Conservation (phyloP, 2,113 vertebrate genomes). For the Pseudolaguvia tuberculata region DNA sequence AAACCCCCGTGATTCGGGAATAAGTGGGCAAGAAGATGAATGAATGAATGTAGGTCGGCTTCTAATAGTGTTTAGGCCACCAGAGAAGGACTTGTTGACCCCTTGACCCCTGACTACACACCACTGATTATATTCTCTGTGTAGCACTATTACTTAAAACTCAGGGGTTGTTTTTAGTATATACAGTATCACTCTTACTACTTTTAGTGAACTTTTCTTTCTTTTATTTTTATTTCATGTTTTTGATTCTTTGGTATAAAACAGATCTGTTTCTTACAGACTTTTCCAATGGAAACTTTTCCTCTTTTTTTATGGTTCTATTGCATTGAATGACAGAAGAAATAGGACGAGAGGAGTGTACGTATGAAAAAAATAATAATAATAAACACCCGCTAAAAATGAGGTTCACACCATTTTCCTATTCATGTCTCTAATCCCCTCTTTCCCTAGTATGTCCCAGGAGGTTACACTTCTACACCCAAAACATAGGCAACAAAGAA, state of each 20-base stretch:
- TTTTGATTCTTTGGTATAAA: background rate
- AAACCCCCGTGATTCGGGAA: too few species aligned
- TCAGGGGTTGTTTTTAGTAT: background rate
- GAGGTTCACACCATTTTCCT: slow-evolving; percentile 32
- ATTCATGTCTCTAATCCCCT: slow-evolving; percentile 27
- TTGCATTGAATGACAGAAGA: slow-evolving; percentile 20
- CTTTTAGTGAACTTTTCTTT: background rate
- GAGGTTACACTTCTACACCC: slow-evolving; percentile 52
- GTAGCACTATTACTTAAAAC: background rate
- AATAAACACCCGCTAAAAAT: slow-evolving; percentile 30
- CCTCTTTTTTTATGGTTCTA: background rate
- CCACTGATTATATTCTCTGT: background rate
- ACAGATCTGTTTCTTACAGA: slow-evolving; percentile 32
- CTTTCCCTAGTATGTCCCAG: slow-evolving; percentile 39
- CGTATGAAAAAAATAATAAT: slow-evolving; percentile 1
- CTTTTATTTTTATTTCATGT: too few species aligned
- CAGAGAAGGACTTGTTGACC: too few species aligned
- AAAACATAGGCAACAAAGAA: slow-evolving; percentile 62
- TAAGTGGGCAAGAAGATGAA: too few species aligned
- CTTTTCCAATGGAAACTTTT: slow-evolving; percentile 45
- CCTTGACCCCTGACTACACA: too few species aligned
- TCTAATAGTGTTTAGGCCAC: too few species aligned
- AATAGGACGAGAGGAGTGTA: background rate
- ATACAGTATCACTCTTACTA: background rate
- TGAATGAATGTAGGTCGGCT: too few species aligned